phyloP scores from a whole-genome alignment of 2,888 invertebrate species.

The Hirtodrosophila trivittata region DNA sequence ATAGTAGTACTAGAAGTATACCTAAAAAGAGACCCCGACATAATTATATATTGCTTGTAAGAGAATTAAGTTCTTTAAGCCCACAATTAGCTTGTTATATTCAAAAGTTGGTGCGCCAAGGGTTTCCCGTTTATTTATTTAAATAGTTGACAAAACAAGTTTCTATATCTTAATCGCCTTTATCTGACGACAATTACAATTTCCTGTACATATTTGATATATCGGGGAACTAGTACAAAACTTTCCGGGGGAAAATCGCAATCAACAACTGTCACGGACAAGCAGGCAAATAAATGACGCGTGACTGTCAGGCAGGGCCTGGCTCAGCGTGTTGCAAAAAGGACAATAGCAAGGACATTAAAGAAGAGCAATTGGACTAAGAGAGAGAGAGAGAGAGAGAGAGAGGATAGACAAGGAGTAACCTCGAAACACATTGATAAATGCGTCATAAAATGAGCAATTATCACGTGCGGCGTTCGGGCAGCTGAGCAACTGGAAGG shows the following conservation, averaged over 20 bases:
- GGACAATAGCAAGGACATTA: conserved; percentile 44
- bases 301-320: conserved; percentile 56
- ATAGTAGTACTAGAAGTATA: too few species aligned
- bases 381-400: conserved; percentile 5
- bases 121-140: too few species aligned
- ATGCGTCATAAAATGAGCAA: conserved; percentile 80
- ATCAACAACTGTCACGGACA: conserved; percentile 72
- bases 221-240: conserved; percentile 13
- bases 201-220: conserved; percentile 27
- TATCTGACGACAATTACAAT: not conserved
- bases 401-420: not conserved
- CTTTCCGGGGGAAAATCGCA: conserved; percentile 42
- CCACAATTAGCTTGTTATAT: too few species aligned
- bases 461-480: conserved; percentile 73
- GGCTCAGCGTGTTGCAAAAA: conserved; percentile 53
- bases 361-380: conserved; percentile 3
- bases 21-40: too few species aligned
- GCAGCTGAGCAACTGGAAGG: conserved; percentile 46
- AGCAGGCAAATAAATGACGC: conserved; percentile 74
- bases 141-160: too few species aligned
- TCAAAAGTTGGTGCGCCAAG: too few species aligned
- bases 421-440: conserved; percentile 68
- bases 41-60: too few species aligned
- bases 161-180: too few species aligned
- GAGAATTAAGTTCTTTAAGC: too few species aligned